Evolutionary conservation across 2,113 vertebrate species (phyloP).

Genomic region (Speoplatyrhinus poulsoni): DNA sequence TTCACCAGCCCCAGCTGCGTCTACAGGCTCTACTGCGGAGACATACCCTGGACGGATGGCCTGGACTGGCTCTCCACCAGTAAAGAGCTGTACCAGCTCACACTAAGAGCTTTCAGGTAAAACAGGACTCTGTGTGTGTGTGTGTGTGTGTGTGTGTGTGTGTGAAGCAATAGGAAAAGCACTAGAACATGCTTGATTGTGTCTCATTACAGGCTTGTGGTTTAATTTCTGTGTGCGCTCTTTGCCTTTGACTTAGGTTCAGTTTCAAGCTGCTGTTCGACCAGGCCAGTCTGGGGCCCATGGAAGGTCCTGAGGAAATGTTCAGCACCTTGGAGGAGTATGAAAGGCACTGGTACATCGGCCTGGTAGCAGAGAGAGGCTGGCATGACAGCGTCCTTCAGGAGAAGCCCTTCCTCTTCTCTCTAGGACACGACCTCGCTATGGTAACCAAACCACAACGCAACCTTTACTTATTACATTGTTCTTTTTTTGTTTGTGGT

Average conservation of each 20-base stretch:
- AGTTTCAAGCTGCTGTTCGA: constrained; percentile 95
- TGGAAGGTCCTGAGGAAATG: constrained; percentile 87
- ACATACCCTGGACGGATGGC: constrained; percentile 87
- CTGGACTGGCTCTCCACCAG: constrained; percentile 90
- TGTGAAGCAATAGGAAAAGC: neutral
- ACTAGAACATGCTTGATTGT: neutral
- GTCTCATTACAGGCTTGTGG: neutral
- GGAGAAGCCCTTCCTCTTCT: constrained; percentile 94
- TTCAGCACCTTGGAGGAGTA: constrained; percentile 87
- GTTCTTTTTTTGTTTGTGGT: neutral
- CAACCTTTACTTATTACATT: neutral
- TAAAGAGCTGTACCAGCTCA: constrained; percentile 89
- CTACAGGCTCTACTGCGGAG: constrained; percentile 87
- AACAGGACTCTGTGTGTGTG: constrained; percentile 18
- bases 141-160: too few species aligned
- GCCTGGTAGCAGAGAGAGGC: constrained; percentile 86
- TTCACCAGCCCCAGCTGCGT: constrained; percentile 86
- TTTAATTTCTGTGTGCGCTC: neutral
- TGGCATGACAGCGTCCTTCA: constrained; percentile 92
- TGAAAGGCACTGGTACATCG: constrained; percentile 92
- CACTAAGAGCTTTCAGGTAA: constrained; percentile 95
- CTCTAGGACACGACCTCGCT: constrained; percentile 89
- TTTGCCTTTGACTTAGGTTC: constrained; percentile 75
- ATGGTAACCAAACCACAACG: constrained; percentile 80
- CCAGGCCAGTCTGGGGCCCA: constrained; percentile 90